A percentile compares a stretch with the other conserved stretches of the same genome.
Evolutionary conservation across 92 coral and sea anemone genomes (phyloP).

Genomic region (Actinernus sp.): DNA sequence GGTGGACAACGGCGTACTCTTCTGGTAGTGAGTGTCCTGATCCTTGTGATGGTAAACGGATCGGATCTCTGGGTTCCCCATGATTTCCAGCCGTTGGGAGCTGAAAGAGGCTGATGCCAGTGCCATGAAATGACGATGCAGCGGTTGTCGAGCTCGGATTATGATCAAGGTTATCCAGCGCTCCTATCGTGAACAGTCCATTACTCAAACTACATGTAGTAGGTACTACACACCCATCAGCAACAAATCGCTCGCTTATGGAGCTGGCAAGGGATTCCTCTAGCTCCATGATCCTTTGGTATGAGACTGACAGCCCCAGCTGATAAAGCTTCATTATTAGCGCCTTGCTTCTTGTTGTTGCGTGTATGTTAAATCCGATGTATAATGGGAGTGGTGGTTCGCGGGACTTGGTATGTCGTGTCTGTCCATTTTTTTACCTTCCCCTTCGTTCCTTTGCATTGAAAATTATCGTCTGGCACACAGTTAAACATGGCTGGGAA

Average conservation of each 20-base stretch:
- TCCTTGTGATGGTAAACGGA: constrained; percentile 60
- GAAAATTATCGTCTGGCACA: constrained; percentile 72
- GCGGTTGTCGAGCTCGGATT: constrained; percentile 51
- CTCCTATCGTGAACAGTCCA: constrained; percentile 52
- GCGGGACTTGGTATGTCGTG: constrained; percentile 69
- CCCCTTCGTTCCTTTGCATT: constrained; percentile 62
- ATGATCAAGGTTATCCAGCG: constrained; percentile 63
- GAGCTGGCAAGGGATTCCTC: constrained; percentile 72
- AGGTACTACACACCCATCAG: constrained; percentile 57
- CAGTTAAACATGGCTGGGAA: constrained; percentile 74
- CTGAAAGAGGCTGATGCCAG: constrained; percentile 45
- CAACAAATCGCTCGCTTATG: constrained; percentile 60
- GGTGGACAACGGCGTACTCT: constrained; percentile 59
- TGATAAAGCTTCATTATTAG: constrained; percentile 72
- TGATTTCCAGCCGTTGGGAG: background rate
- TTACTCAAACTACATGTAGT: constrained; percentile 47
- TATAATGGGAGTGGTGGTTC: constrained; percentile 79
- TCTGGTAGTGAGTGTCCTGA: constrained; percentile 58
- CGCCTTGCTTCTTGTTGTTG: constrained; percentile 73
- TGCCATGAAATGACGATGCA: constrained; percentile 54
- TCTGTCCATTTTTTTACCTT: constrained; percentile 77
- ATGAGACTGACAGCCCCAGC: constrained; percentile 68
- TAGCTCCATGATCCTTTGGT: constrained; percentile 77
- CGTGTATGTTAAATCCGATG: constrained; percentile 58
- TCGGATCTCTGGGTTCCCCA: constrained; percentile 35